phyloP scores from a whole-genome alignment of 2,888 invertebrate genomes.

The Atrina japonica region DNA sequence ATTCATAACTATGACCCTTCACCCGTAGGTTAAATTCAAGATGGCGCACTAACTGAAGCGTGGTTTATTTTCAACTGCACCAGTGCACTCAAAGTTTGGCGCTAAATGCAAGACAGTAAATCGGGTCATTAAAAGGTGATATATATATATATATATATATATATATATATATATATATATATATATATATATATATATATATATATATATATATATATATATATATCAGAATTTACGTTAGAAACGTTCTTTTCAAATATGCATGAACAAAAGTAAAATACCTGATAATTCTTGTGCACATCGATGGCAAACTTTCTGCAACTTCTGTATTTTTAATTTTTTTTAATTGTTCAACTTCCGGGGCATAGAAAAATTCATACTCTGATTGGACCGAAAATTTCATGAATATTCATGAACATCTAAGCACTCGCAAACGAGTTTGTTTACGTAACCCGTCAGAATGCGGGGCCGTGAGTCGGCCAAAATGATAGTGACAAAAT shows the following conservation, averaged over 20 bases:
- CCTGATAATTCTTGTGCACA: not conserved
- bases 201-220: too few species aligned
- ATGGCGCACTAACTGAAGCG: too few species aligned
- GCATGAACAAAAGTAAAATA: not conserved
- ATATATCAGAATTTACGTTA: not conserved
- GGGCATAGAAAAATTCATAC: not conserved
- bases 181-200: too few species aligned
- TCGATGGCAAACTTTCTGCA: not conserved
- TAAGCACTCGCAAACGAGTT: not conserved
- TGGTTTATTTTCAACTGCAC: too few species aligned
- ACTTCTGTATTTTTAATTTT: not conserved
- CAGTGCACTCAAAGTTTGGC: too few species aligned
- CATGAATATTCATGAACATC: not conserved
- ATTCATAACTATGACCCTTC: too few species aligned
- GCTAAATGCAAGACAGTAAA: too few species aligned
- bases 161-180: too few species aligned
- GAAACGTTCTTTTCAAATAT: not conserved
- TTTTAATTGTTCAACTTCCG: not conserved
- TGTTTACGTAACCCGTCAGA: not conserved
- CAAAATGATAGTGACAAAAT: not conserved
- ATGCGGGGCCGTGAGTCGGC: not conserved
- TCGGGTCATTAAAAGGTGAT: too few species aligned
- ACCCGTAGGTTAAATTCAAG: too few species aligned
- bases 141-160: too few species aligned
- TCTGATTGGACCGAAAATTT: conserved; percentile 6